phyloP scores from a whole-genome alignment of 2,797 vertebrate genomes.

The Molossus alvarezi region DNA sequence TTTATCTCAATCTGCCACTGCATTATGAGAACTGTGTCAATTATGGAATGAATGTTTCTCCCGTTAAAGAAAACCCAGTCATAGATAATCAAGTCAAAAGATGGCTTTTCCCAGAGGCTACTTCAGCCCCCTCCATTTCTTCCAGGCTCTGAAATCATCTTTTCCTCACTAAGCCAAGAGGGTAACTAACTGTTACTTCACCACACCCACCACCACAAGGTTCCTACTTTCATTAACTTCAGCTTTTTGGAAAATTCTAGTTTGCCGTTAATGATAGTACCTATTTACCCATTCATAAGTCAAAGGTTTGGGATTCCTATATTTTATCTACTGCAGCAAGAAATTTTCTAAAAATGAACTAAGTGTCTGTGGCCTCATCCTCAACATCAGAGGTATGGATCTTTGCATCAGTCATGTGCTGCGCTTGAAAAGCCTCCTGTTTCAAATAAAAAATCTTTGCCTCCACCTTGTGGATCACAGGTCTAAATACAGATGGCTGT shows the following conservation, averaged over 20 bases:
- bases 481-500: background rate
- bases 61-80: background rate
- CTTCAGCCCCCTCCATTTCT: background rate
- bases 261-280: background rate
- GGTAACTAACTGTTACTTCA: background rate
- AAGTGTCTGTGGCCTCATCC: background rate
- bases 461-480: slow-evolving; percentile 73
- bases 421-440: background rate
- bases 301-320: background rate
- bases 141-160: background rate
- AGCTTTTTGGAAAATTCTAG: background rate
- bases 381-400: background rate
- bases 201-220: background rate
- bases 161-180: background rate
- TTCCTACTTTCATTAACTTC: background rate
- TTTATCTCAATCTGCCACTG: background rate
- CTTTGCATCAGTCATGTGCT: too few species aligned
- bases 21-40: background rate
- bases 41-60: background rate
- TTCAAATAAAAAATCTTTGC: slow-evolving; percentile 67
- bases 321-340: background rate
- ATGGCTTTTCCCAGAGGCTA: background rate
- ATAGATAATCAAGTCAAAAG: background rate
- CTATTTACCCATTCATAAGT: background rate
- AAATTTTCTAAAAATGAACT: background rate